Conservation (phyloP, 2,888 invertebrate genomes). For the Empis stercorea region DNA sequence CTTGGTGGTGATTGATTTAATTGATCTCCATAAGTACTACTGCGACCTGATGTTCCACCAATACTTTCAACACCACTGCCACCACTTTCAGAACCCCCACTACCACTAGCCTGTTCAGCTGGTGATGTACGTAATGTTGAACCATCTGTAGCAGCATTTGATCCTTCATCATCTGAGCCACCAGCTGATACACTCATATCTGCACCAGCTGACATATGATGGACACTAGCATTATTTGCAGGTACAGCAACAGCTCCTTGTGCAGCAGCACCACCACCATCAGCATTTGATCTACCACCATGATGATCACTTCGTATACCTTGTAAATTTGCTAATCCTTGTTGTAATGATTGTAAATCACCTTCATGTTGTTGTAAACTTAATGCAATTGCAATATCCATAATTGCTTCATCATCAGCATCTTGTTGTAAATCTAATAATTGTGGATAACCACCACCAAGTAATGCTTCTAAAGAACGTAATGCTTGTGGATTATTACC, state of each 20-base stretch:
- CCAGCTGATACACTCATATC: slow-evolving; percentile 49
- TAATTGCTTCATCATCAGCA: slow-evolving; percentile 93
- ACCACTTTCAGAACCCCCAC: slow-evolving; percentile 74
- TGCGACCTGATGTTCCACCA: slow-evolving; percentile 86
- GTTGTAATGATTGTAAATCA: slow-evolving; percentile 42
- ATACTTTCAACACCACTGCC: slow-evolving; percentile 87
- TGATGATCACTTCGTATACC: slow-evolving; percentile 24
- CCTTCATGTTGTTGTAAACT: slow-evolving; percentile 75
- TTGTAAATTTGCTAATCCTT: slow-evolving; percentile 32
- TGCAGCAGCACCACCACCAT: slow-evolving; percentile 8
- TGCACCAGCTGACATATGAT: slow-evolving; percentile 1
- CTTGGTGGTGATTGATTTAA: slow-evolving; percentile 31
- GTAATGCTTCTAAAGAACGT: slow-evolving; percentile 38
- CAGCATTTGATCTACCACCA: slow-evolving; percentile 9
- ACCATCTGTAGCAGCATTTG: slow-evolving; percentile 89
- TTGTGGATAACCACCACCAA: slow-evolving; percentile 56
- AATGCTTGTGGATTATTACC: slow-evolving; percentile 23
- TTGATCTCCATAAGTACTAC: slow-evolving; percentile 76
- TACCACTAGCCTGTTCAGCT: slow-evolving; percentile 57
- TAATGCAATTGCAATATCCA: slow-evolving; percentile 88
- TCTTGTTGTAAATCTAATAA: slow-evolving; percentile 83
- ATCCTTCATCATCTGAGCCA: slow-evolving; percentile 70
- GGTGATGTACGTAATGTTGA: slow-evolving; percentile 79
- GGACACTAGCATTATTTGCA: background rate
- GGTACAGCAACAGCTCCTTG: slow-evolving; percentile 9